Evolutionary conservation across 2,113 vertebrate species (phyloP), one percentile per base, ranked within the genome.

Genomic region (Phocoena sinus): DNA sequence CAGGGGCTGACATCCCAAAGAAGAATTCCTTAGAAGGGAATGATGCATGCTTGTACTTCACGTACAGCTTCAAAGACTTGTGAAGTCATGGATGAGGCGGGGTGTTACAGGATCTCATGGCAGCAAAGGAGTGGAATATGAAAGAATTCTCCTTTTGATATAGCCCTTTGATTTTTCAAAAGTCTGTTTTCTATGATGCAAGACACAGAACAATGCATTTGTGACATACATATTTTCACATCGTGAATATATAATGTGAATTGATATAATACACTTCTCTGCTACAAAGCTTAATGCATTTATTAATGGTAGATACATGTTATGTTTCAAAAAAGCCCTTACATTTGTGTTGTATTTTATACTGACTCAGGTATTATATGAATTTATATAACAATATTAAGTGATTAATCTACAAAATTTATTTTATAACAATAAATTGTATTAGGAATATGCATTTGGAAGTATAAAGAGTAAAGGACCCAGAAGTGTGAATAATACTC

Each of bases 371-470:
- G 26, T 31, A 60, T 6, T 70, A 63, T 38, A 70, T 85, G 41
- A 88, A 76, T 93, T 50, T 91, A 74, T 95, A 4, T 74, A 31
- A 65, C 3, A 91, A 71, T 74, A 86, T 63, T 93, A 95, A 80
- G 36, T 63, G 38, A 76, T 74, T 74, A 92, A 73, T 26, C 23
- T 76, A 53, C 25, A 60, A 73, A 67, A 76, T 44, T 41, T 81
- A 0, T 88, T 70, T 89, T 33, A 20, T 4, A 81, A 87, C 47
- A 89, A 31, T 77, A 81, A 97, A 92, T 8, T 50, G 2, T 83
- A 89, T 92, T 90, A 50, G 62, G 31, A 94, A 33, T 84, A 74
- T 62, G 5, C 5, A 14, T 91, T 81, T 97, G 86, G 60, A 95
- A 90, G 6, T 90, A 84, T 81, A 91, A 96, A 90, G 28, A 97